Conservation (phyloP, 2,113 vertebrate species). For the Stigmatopora nigra region DNA sequence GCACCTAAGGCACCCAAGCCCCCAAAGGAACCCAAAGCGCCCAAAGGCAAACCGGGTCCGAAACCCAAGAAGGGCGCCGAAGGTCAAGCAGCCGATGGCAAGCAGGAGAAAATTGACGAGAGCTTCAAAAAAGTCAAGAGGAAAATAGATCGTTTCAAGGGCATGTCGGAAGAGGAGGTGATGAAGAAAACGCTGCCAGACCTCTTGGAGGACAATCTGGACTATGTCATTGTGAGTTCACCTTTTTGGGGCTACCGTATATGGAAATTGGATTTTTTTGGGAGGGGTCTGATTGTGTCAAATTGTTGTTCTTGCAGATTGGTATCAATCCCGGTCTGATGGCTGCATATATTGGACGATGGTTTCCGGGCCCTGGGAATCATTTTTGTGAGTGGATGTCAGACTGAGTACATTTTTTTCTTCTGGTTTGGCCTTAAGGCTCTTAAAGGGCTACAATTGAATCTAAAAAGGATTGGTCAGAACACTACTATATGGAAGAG, state of each 20-base stretch:
- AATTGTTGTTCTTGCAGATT: conserved; percentile 70
- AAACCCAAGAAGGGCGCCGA: conserved; percentile 62
- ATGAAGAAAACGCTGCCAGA: conserved; percentile 94
- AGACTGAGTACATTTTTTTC: background rate
- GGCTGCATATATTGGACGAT: conserved; percentile 95
- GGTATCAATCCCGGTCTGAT: conserved; percentile 97
- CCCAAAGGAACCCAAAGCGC: conserved; percentile 60
- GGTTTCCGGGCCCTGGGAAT: conserved; percentile 97
- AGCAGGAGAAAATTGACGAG: conserved; percentile 96
- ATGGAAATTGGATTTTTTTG: background rate
- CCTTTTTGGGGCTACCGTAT: background rate
- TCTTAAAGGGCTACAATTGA: no score
- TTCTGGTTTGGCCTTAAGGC: no score
- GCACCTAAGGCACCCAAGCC: conserved; percentile 56
- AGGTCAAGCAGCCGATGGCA: conserved; percentile 72
- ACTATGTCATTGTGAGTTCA: conserved; percentile 92
- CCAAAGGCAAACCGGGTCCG: conserved; percentile 60
- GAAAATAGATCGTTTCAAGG: conserved; percentile 96
- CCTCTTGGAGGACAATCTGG: conserved; percentile 89
- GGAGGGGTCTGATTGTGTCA: background rate
- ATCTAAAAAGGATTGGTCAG: no score
- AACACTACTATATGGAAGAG: no score
- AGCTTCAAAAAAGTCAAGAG: conserved; percentile 91
- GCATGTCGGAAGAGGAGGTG: conserved; percentile 92
- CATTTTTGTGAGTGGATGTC: conserved; percentile 85